phyloP scores from a whole-genome alignment of 2,113 vertebrate genomes.

The Setophaga petechia region DNA sequence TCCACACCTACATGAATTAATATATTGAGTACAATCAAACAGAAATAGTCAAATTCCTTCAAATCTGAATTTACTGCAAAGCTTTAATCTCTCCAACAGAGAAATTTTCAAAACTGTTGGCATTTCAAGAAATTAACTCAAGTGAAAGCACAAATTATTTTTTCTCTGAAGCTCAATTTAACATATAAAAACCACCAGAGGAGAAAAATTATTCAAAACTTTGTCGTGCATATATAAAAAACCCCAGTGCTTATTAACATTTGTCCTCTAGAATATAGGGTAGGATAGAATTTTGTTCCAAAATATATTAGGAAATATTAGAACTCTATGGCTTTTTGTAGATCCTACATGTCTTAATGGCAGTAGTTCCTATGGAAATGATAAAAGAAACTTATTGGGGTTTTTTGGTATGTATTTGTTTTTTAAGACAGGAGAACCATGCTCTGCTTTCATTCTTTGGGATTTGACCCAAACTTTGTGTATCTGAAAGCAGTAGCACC shows the following conservation, averaged over 20 bases:
- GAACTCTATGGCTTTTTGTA: not conserved
- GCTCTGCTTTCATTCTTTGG: not conserved
- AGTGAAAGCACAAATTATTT: not conserved
- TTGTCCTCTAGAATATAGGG: not conserved
- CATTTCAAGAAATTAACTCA: not conserved
- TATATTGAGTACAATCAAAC: not conserved
- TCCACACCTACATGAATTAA: not conserved
- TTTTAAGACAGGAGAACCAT: not conserved
- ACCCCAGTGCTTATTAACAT: not conserved
- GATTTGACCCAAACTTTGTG: not conserved
- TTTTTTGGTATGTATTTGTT: not conserved
- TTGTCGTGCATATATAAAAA: not conserved
- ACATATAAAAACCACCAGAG: not conserved
- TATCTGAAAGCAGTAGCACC: not conserved
- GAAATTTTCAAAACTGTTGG: not conserved
- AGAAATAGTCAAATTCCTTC: not conserved
- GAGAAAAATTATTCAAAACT: not conserved
- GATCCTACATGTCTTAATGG: not conserved
- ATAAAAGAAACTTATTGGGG: not conserved
- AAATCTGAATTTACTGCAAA: not conserved
- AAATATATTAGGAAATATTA: not conserved
- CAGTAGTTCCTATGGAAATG: not conserved
- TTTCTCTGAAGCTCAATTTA: not conserved
- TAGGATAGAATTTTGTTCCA: not conserved
- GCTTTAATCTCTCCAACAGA: not conserved